A percentile compares a stretch with the other conserved stretches of the same genome.
phyloP scores from a whole-genome alignment of 2,888 invertebrate genomes.

The Spicauda simplicius region DNA sequence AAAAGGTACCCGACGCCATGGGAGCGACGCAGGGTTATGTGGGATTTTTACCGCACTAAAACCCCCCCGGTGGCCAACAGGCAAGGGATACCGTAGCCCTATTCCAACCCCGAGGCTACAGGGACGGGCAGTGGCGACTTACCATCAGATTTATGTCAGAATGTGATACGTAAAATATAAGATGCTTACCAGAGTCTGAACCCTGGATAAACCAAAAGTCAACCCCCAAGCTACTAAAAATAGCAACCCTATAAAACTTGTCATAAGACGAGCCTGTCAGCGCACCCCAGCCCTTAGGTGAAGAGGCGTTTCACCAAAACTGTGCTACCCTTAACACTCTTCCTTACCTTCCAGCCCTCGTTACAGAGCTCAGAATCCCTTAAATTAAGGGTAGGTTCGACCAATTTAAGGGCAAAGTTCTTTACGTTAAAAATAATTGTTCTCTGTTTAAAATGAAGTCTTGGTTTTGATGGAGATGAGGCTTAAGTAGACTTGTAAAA shows the following conservation, averaged over 20 bases:
- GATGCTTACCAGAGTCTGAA: no score
- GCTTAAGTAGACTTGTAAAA: neutral
- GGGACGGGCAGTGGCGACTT: no score
- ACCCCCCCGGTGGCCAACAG: no score
- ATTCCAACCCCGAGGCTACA: no score
- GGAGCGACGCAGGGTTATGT: no score
- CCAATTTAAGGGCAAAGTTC: constrained; percentile 31
- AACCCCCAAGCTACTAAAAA: no score
- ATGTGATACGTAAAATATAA: no score
- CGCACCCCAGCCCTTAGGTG: constrained; percentile 33
- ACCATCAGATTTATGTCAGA: no score
- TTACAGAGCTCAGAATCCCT: constrained; percentile 4
- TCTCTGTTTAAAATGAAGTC: constrained; percentile 25
- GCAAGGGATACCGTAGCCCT: no score
- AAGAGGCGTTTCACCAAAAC: constrained; percentile 23
- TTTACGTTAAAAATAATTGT: constrained; percentile 35
- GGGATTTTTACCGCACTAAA: no score
- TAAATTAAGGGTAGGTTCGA: neutral
- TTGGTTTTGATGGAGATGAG: constrained; percentile 31
- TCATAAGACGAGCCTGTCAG: constrained; percentile 24
- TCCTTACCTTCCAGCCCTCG: neutral
- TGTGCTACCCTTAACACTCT: neutral
- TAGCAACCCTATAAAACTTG: constrained; percentile 31
- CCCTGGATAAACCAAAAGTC: no score
- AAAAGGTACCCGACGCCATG: no score